phyloP scores from a whole-genome alignment of 2,113 vertebrate genomes.

The Hoplias malabaricus region DNA sequence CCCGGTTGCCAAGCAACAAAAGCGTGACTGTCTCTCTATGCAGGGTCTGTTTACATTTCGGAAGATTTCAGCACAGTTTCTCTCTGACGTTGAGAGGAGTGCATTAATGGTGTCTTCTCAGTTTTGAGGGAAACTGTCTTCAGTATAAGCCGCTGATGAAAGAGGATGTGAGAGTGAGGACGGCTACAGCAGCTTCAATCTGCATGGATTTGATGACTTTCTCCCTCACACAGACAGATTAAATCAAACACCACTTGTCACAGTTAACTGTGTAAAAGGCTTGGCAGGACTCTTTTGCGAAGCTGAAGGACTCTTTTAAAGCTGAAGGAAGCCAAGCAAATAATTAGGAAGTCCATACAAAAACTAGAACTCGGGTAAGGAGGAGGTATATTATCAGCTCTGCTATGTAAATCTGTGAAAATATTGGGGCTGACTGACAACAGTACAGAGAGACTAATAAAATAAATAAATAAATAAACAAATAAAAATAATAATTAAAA shows the following conservation, averaged over 20 bases:
- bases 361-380: no score
- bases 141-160: not conserved
- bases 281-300: no score
- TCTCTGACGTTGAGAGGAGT: slow-evolving; percentile 2
- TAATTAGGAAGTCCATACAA: no score
- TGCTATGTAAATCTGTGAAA: no score
- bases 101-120: slow-evolving; percentile 16
- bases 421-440: no score
- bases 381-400: no score
- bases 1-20: slow-evolving; percentile 34
- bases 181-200: not conserved
- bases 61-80: not conserved
- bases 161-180: no score
- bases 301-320: no score
- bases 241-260: not conserved
- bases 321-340: no score
- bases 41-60: slow-evolving; percentile 33
- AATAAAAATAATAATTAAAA: not conserved
- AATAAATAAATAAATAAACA: no score
- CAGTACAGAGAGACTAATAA: no score
- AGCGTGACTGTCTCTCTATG: not conserved
- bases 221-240: not conserved
- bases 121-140: not conserved
- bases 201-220: not conserved
- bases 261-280: no score